phyloP scores from a whole-genome alignment of 2,113 vertebrate species.

The Procavia capensis region DNA sequence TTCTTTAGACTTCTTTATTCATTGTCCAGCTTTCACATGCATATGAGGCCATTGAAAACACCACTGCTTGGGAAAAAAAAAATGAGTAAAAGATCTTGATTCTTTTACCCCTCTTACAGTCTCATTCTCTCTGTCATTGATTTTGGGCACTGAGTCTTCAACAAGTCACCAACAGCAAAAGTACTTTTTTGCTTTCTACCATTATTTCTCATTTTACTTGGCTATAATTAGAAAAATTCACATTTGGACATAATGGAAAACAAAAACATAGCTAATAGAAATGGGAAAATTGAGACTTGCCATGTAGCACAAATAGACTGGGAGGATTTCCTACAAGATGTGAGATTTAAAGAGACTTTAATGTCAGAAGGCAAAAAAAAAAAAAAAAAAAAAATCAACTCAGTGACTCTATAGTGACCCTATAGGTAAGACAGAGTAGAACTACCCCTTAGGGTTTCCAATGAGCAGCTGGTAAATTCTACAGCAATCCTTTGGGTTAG shows the following conservation, averaged over 20 bases:
- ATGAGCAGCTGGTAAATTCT: too few species aligned
- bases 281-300: background rate
- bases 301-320: background rate
- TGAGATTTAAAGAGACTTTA: background rate
- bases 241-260: background rate
- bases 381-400: too few species aligned
- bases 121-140: slow-evolving; percentile 11
- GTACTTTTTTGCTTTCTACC: slow-evolving; percentile 7
- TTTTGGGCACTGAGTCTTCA: slow-evolving; percentile 10
- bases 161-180: background rate
- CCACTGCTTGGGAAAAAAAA: too few species aligned
- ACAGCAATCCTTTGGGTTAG: too few species aligned
- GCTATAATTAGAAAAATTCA: background rate
- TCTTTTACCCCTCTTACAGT: background rate
- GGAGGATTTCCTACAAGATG: background rate
- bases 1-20: too few species aligned
- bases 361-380: background rate
- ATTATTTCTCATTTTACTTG: slow-evolving; percentile 43
- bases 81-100: slow-evolving; percentile 36
- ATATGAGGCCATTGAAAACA: too few species aligned
- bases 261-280: background rate
- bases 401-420: too few species aligned
- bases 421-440: too few species aligned
- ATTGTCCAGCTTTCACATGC: too few species aligned
- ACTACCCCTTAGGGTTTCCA: too few species aligned